These are phyloP conservation scores for Catotricha subobsoleta DNA, from an alignment of 2,888 invertebrate genomes.

Conservation along the genomic window DNA sequence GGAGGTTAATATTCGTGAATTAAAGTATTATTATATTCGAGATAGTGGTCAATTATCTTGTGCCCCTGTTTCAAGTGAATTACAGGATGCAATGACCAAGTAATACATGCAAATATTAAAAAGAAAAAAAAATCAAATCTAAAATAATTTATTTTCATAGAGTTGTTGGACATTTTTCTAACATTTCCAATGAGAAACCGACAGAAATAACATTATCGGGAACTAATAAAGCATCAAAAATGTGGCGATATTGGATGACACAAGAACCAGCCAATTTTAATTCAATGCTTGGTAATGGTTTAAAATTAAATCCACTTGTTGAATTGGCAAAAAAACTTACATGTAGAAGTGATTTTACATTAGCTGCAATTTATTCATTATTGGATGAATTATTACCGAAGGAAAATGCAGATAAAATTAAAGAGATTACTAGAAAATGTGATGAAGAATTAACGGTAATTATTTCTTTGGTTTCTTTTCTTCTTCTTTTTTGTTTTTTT, in stretches of 20 bases:
- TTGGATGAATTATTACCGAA: constrained; percentile 45
- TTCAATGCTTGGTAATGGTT: constrained; percentile 42
- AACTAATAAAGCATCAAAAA: constrained; percentile 33
- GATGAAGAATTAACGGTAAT: constrained; percentile 41
- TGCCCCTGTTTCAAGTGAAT: constrained; percentile 49
- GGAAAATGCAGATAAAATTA: constrained; percentile 46
- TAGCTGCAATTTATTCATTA: constrained; percentile 49
- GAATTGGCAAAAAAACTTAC: constrained; percentile 42
- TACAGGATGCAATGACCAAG: constrained; percentile 40
- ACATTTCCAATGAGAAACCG: constrained; percentile 20
- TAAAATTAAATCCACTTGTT: constrained; percentile 31
- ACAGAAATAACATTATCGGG: constrained; percentile 21
- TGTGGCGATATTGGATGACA: constrained; percentile 59
- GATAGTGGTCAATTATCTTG: constrained; percentile 53
- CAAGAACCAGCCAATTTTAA: constrained; percentile 48
- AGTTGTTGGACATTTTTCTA: constrained; percentile 29
- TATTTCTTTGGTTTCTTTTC: constrained; percentile 8
- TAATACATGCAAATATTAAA: background rate
- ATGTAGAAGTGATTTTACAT: constrained; percentile 42
- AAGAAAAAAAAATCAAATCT: background rate
- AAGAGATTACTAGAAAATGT: constrained; percentile 36
- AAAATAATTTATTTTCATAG: constrained; percentile 16
- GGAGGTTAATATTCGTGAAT: constrained; percentile 40
- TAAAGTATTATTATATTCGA: constrained; percentile 62
- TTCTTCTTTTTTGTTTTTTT: background rate